Evolutionary conservation across 2,888 invertebrate genomes (phyloP).

Genomic region (Acleris laterana): DNA sequence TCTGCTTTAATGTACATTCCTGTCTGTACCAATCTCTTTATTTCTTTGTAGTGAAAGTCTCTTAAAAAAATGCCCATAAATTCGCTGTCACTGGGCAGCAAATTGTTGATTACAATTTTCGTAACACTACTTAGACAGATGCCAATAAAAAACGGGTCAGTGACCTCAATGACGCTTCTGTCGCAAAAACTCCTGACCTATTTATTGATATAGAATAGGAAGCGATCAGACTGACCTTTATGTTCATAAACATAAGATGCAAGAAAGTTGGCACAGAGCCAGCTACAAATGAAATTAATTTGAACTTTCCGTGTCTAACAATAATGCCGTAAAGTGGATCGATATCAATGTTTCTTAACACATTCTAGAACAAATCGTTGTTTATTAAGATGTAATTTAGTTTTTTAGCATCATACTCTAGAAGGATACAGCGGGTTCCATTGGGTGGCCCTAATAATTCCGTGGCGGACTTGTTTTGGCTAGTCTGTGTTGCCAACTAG

Average conservation of each 20-base stretch:
- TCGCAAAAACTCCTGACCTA: not conserved
- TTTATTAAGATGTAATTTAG: no score
- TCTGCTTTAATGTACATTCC: no score
- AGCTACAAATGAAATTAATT: constrained; percentile 4
- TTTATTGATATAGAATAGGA: constrained; percentile 18
- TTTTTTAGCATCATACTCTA: constrained; percentile 13
- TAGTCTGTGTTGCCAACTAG: constrained; percentile 16
- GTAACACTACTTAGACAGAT: not conserved
- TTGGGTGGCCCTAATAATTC: constrained; percentile 20
- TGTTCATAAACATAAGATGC: constrained; percentile 6
- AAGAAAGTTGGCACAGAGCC: constrained; percentile 19
- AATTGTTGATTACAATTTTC: no score
- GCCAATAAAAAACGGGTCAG: not conserved
- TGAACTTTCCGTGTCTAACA: constrained; percentile 8
- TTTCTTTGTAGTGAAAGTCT: no score
- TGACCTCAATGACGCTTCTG: constrained; percentile 4
- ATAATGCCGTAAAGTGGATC: not conserved
- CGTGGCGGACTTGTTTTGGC: constrained; percentile 22
- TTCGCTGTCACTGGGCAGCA: no score
- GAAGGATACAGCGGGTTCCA: constrained; percentile 9
- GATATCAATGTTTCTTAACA: no score
- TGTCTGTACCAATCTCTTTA: no score
- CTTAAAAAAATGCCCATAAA: no score
- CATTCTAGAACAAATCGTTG: no score
- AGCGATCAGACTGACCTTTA: constrained; percentile 22